A percentile compares a stretch with the other conserved stretches of the same genome.
Evolutionary conservation across 2,888 invertebrate genomes (phyloP).

Genomic region (Rhimphoctona megacephalus): DNA sequence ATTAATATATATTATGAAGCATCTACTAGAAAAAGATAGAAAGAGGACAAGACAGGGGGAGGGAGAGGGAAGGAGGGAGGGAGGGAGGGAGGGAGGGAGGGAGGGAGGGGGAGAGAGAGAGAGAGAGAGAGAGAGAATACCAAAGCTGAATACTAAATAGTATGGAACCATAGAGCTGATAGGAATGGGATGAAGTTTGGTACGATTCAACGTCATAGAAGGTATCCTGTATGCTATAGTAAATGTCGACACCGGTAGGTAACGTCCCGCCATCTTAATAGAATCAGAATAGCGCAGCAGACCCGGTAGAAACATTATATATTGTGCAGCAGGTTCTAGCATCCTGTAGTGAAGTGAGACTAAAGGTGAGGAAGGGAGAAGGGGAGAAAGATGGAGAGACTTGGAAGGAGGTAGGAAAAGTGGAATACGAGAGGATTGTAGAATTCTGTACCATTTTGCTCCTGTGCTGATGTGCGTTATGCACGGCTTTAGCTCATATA

Average conservation of each 20-base stretch:
- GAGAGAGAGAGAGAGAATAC: neutral
- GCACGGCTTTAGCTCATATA: conserved; percentile 24
- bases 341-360: neutral
- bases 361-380: conserved; percentile 3
- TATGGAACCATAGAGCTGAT: conserved; percentile 12
- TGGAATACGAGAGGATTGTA: conserved; percentile 10
- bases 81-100: neutral
- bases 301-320: conserved; percentile 29
- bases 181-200: conserved; percentile 33
- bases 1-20: neutral
- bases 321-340: conserved; percentile 17
- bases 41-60: neutral
- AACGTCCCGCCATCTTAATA: conserved; percentile 61
- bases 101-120: neutral
- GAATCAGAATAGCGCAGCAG: conserved; percentile 61
- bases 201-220: conserved; percentile 40
- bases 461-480: conserved; percentile 17
- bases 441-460: conserved; percentile 27
- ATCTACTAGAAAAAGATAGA: neutral
- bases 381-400: neutral
- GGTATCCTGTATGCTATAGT: conserved; percentile 35
- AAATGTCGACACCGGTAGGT: conserved; percentile 48
- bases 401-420: conserved; percentile 4
- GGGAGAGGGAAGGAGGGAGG: neutral
- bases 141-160: conserved; percentile 29